Percentiles rank a stretch among this genome's conserved stretches.
Conservation (phyloP, 2,888 invertebrate species). For the Hetaerina titia region DNA sequence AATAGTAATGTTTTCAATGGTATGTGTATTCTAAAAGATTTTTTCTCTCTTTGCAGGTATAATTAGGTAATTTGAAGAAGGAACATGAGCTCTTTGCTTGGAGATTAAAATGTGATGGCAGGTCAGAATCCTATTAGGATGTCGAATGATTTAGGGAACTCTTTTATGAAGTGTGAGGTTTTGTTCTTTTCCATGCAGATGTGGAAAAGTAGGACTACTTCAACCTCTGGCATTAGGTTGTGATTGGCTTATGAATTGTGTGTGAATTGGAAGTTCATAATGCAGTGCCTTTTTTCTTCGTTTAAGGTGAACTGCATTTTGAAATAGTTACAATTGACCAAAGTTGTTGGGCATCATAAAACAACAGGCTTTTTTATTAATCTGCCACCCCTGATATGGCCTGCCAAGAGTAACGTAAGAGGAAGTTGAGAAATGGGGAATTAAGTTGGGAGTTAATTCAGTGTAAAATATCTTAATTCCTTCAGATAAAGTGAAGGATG, state of each 20-base stretch:
- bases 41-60: constrained; percentile 51
- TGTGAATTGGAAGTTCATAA: constrained; percentile 1
- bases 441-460: neutral
- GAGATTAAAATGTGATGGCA: constrained; percentile 49
- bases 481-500: constrained; percentile 16
- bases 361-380: neutral
- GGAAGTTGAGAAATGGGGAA: constrained; percentile 4
- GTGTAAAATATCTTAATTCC: constrained; percentile 21
- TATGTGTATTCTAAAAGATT: neutral
- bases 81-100: constrained; percentile 38
- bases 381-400: constrained; percentile 30
- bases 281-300: constrained; percentile 16
- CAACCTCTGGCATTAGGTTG: constrained; percentile 41
- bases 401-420: neutral
- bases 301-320: constrained; percentile 9
- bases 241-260: constrained; percentile 32
- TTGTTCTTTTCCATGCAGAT: constrained; percentile 20
- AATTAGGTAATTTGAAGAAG: constrained; percentile 38
- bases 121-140: constrained; percentile 32
- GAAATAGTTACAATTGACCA: constrained; percentile 28
- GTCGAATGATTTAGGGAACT: constrained; percentile 40
- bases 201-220: constrained; percentile 10
- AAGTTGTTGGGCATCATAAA: neutral
- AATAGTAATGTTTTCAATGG: neutral
- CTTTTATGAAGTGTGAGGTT: constrained; percentile 54